phyloP scores from a whole-genome alignment of 1,140 invertebrate genomes.

The Plutomurus gul region DNA sequence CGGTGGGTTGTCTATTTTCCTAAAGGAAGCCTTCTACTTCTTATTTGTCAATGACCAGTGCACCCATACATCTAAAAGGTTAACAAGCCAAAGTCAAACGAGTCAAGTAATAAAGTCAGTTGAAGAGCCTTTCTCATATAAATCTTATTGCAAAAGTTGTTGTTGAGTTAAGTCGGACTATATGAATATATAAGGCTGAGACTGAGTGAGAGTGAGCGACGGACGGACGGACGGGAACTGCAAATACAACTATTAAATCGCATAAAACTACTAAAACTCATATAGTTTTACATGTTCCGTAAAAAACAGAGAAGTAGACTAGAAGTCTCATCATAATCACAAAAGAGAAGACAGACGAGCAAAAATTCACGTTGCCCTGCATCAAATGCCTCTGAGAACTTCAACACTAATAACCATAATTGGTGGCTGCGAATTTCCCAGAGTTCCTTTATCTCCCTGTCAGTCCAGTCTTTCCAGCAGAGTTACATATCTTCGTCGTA shows the following conservation, averaged over 20 bases:
- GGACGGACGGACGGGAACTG: not conserved
- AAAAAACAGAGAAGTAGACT: not conserved
- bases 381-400: not conserved
- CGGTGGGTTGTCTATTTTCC: slow-evolving; percentile 5
- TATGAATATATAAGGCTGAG: not conserved
- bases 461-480: not conserved
- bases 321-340: not conserved
- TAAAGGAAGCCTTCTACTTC: slow-evolving; percentile 5
- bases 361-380: not conserved
- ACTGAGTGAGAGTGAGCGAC: too few relatives aligned
- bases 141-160: not conserved
- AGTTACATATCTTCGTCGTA: not conserved
- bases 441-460: slow-evolving; percentile 9
- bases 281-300: not conserved
- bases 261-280: too few relatives aligned
- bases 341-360: not conserved
- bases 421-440: slow-evolving; percentile 23
- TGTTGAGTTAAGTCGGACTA: not conserved
- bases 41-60: slow-evolving; percentile 26
- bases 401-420: slow-evolving; percentile 21
- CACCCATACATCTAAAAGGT: slow-evolving; percentile 18
- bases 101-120: not conserved
- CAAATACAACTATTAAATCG: not conserved
- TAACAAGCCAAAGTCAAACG: slow-evolving; percentile 13
- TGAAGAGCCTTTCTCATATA: not conserved